Evolutionary conservation across 2,888 invertebrate species (phyloP).

Genomic region (Tethea ocularis): DNA sequence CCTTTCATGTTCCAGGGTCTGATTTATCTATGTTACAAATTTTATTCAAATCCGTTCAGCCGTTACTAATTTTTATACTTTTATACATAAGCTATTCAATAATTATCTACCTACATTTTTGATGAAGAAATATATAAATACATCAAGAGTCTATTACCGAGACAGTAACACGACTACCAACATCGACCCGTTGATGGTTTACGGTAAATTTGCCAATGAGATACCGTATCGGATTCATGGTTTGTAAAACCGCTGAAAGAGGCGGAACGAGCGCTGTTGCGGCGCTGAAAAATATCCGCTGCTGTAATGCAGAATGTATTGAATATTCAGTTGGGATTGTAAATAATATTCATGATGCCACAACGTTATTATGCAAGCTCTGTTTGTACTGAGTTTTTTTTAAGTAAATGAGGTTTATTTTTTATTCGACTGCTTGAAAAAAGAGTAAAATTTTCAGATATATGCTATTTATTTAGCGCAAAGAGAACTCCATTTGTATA

Average conservation of each 20-base stretch:
- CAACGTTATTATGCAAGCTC: neutral
- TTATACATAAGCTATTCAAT: no score
- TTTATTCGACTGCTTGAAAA: no score
- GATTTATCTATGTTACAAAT: no score
- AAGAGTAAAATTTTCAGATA: no score
- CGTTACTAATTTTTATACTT: no score
- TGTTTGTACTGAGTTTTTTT: neutral
- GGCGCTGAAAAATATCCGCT: neutral
- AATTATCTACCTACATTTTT: no score
- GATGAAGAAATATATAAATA: neutral
- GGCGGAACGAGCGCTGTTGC: conserved; percentile 25
- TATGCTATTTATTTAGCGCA: no score
- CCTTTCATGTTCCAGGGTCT: no score
- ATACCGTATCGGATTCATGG: conserved; percentile 72
- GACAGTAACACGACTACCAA: conserved; percentile 20
- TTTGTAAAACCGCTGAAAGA: conserved; percentile 63
- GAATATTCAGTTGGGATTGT: neutral
- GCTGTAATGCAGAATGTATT: neutral
- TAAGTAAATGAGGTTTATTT: no score
- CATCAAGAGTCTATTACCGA: conserved; percentile 16
- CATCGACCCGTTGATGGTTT: conserved; percentile 52
- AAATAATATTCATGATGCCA: neutral
- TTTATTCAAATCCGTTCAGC: no score
- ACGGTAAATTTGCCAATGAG: conserved; percentile 77
- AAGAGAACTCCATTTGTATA: no score